Evolutionary conservation across 2,113 vertebrate genomes (phyloP).

Genomic region (Calypte anna): DNA sequence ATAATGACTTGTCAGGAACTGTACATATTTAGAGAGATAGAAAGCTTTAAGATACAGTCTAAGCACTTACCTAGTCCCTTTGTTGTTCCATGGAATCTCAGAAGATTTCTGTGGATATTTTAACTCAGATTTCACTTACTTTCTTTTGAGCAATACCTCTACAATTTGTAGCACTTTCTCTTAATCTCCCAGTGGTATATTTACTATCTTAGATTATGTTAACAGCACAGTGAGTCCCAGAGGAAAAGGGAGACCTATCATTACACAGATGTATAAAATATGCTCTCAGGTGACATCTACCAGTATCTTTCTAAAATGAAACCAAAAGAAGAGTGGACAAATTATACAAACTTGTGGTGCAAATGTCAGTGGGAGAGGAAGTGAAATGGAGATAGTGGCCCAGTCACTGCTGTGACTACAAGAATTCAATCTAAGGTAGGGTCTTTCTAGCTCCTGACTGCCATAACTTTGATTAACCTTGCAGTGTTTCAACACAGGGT

Average conservation of each 20-base stretch:
- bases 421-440: slow-evolving; percentile 56
- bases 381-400: slow-evolving; percentile 16
- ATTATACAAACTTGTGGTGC: slow-evolving; percentile 10
- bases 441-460: slow-evolving; percentile 53
- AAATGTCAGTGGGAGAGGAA: slow-evolving; percentile 44
- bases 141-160: slow-evolving; percentile 12
- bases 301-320: slow-evolving; percentile 8
- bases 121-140: background rate
- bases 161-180: background rate
- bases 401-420: slow-evolving; percentile 44
- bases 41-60: background rate
- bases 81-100: background rate
- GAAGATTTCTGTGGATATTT: background rate
- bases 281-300: background rate
- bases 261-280: background rate
- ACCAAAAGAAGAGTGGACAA: slow-evolving; percentile 40
- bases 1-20: background rate
- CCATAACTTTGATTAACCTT: slow-evolving; percentile 81
- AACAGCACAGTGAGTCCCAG: background rate
- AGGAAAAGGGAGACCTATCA: background rate
- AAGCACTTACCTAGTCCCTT: background rate
- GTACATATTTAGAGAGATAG: background rate
- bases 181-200: background rate
- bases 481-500: slow-evolving; percentile 77
- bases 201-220: background rate